phyloP scores from a whole-genome alignment of 2,888 invertebrate species.

The Eristalis intricaria region DNA sequence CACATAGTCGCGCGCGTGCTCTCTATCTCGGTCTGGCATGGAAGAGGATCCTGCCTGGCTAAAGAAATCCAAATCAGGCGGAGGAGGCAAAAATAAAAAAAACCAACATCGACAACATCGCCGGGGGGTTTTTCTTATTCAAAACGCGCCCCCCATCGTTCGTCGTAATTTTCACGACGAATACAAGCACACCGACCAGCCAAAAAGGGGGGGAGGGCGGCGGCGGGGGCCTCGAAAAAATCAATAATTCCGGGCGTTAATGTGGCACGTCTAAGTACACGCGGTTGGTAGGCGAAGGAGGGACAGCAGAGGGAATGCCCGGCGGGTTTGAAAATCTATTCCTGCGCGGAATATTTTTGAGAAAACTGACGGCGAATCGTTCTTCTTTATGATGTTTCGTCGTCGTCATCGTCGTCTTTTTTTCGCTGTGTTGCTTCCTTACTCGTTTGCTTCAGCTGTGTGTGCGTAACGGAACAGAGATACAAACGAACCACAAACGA shows the following conservation, averaged over 20 bases:
- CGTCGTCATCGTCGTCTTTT: constrained; percentile 1
- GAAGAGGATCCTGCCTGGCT: not conserved
- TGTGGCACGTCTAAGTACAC: constrained; percentile 7
- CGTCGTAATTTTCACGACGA: not conserved
- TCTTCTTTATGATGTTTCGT: not conserved
- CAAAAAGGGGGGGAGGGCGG: not conserved
- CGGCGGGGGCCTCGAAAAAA: constrained; percentile 11
- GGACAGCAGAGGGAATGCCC: not conserved
- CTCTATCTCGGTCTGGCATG: not conserved
- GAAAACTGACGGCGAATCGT: not conserved
- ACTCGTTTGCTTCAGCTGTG: not conserved
- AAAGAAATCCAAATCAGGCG: not conserved
- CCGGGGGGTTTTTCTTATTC: not conserved
- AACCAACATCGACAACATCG: not conserved
- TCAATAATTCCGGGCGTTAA: constrained; percentile 60
- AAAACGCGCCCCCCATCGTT: not conserved
- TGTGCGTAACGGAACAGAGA: constrained; percentile 7
- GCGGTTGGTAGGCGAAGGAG: constrained; percentile 12
- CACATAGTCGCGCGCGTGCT: not conserved
- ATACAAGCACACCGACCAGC: not conserved
- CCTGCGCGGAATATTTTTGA: constrained; percentile 57
- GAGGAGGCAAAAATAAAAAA: not conserved
- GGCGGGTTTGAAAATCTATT: constrained; percentile 23
- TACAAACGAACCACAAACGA: not conserved
- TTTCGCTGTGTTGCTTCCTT: not conserved